Evolutionary conservation across 1,140 invertebrate species (phyloP), one percentile per base, ranked within the genome.

Genomic region (Brachionus rotundiformis): DNA sequence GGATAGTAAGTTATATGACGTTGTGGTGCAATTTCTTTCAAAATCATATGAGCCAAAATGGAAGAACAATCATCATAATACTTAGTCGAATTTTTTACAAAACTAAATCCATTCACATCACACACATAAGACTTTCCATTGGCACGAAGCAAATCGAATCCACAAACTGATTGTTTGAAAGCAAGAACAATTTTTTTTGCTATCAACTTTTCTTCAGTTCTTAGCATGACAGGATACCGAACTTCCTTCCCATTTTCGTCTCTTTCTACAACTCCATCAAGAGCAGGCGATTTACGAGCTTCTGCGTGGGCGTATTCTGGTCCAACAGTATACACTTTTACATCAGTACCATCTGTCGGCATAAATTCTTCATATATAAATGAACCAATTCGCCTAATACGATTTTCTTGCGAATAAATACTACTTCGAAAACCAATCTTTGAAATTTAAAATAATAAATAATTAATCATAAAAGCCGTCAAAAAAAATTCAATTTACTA

Each of bases 281-380:
- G 89, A 0, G 96, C 96, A 0, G 98, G 98, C 79, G 96, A 98
- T 89, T 99, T 99, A 39, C 98, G 89, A 0, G 98, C 98, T 88
- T 99, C 98, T 0, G 98, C 97, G 88, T 99, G 98, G 16, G 96
- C 97, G 87, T 99, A 99, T 89, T 98, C 97, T 1, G 96, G 95
- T 0, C 97, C 97, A 13, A 96, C 94, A 10, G 94, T 95, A 85
- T 96, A 96, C 16, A 93, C 93, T 89, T 94, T 94, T 5, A 94
- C 93, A 90, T 94, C 93, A 29, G 93, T 95, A 11, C 98, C 98
- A 91, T 99, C 98, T 25, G 98, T 99, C 1, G 97, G 96, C 96
- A 99, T 99, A 88, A 99, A 99, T 89, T 99, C 97, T 91, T 99
- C 98, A 87, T 99, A 99, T 86, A 99, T 98, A 89, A 95, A 99